Evolutionary conservation across 2,113 vertebrate species (phyloP).

Genomic region (Plotosus lineatus): DNA sequence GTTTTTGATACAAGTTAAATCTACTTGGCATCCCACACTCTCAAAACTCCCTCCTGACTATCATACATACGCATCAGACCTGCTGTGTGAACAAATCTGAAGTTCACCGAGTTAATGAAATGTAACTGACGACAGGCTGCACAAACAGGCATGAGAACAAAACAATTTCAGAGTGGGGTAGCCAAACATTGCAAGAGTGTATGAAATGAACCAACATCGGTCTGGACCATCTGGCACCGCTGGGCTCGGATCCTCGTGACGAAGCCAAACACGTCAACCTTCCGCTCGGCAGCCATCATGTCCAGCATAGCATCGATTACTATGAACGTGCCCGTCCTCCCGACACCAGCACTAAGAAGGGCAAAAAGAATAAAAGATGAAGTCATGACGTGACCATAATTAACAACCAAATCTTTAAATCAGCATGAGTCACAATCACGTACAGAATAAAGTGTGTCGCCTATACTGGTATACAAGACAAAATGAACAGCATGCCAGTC

Average conservation of each 20-base stretch:
- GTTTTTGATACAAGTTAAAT: neutral
- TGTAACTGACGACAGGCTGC: neutral
- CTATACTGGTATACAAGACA: no score
- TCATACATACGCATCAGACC: neutral
- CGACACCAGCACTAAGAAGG: constrained; percentile 86
- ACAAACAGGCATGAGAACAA: neutral
- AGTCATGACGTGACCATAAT: neutral
- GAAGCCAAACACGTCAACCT: constrained; percentile 95
- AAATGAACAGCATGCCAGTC: no score
- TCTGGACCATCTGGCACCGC: constrained; percentile 99
- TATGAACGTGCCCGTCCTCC: constrained; percentile 93
- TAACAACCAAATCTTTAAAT: no score
- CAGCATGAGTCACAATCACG: no score
- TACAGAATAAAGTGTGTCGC: no score
- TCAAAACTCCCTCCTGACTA: neutral
- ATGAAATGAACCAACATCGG: constrained; percentile 80
- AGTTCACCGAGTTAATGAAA: neutral
- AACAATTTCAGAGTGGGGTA: neutral
- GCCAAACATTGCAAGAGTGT: neutral
- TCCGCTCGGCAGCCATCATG: constrained; percentile 94
- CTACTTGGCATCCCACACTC: neutral
- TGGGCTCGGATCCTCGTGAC: constrained; percentile 95
- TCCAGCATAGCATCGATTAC: constrained; percentile 99
- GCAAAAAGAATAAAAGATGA: neutral
- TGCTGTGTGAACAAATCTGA: neutral